Conservation (phyloP, 2,113 vertebrate genomes). For the Astatotilapia flaviijosephi region DNA sequence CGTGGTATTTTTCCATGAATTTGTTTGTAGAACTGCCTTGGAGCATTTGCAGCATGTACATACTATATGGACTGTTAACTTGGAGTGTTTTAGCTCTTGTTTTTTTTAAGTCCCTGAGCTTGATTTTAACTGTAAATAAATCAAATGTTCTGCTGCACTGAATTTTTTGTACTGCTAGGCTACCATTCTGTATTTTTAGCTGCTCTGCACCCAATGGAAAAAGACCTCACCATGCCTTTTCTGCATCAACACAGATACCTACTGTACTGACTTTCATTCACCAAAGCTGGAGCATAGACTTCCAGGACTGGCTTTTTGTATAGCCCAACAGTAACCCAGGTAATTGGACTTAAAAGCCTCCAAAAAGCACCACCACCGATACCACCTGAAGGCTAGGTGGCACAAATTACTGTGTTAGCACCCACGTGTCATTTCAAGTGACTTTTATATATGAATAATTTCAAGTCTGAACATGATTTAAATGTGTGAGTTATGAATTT, state of each 20-base stretch:
- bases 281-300: neutral
- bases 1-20: neutral
- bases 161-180: accelerated
- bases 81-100: neutral
- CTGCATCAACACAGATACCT: accelerated
- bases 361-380: neutral
- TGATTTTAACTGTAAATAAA: neutral
- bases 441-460: neutral
- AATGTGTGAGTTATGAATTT: neutral
- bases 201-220: accelerated
- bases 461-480: neutral
- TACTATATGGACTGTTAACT: neutral
- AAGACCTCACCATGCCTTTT: neutral
- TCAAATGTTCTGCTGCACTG: neutral
- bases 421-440: accelerated
- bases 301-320: neutral
- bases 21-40: neutral
- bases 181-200: neutral
- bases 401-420: neutral
- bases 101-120: neutral
- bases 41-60: neutral
- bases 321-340: neutral
- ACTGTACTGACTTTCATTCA: neutral
- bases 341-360: neutral
- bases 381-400: neutral